phyloP scores from a whole-genome alignment of 2,797 vertebrate species.

The Macroramphosus scolopax region DNA sequence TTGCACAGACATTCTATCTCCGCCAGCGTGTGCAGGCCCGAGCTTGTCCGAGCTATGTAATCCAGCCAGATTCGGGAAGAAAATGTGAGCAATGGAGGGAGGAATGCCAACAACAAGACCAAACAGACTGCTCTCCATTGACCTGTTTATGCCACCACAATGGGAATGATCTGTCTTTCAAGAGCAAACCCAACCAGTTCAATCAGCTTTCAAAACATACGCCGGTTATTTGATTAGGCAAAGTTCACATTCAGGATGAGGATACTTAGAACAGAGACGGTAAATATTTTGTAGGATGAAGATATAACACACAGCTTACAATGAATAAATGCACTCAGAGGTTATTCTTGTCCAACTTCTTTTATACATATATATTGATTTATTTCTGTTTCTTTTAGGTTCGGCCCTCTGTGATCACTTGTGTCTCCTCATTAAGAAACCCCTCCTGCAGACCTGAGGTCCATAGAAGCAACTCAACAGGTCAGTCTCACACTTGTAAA shows the following conservation, averaged over 20 bases:
- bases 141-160: constrained; percentile 57
- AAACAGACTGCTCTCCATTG: constrained; percentile 72
- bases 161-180: constrained; percentile 36
- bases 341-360: too few relatives aligned
- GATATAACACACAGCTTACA: too few relatives aligned
- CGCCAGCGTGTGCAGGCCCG: constrained; percentile 60
- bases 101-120: constrained; percentile 81
- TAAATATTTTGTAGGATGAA: too few relatives aligned
- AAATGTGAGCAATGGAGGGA: constrained; percentile 81
- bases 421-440: constrained; percentile 71
- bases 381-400: constrained; percentile 55
- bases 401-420: constrained; percentile 82
- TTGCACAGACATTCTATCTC: constrained; percentile 35
- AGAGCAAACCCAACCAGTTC: constrained; percentile 58
- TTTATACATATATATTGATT: too few relatives aligned
- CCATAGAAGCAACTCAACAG: constrained; percentile 60
- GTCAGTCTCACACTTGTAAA: constrained; percentile 49
- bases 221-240: too few relatives aligned
- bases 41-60: constrained; percentile 78
- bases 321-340: too few relatives aligned
- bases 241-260: too few relatives aligned
- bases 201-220: constrained; percentile 40
- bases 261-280: too few relatives aligned
- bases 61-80: constrained; percentile 77
- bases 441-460: constrained; percentile 56